phyloP scores from a whole-genome alignment of 2,797 vertebrate species.

The Gambusia yucatana region DNA sequence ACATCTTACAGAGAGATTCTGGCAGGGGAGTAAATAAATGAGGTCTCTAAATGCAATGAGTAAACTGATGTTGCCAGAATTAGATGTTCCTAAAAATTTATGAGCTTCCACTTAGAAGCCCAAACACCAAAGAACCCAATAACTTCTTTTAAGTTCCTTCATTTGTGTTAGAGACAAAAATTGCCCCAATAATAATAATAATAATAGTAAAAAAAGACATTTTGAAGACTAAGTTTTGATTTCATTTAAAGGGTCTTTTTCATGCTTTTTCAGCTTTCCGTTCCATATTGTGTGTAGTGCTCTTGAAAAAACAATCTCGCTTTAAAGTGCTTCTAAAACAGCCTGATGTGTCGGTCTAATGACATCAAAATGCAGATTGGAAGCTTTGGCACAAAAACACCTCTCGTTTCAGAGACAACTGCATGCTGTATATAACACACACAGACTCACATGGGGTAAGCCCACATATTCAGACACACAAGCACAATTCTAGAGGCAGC shows the following conservation, averaged over 20 bases:
- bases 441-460: slow-evolving; percentile 29
- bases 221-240: slow-evolving; percentile 60
- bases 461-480: slow-evolving; percentile 53
- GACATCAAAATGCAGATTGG: slow-evolving; percentile 81
- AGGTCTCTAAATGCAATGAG: background rate
- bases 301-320: slow-evolving; percentile 76
- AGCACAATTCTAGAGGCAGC: slow-evolving; percentile 53
- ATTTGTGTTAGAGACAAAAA: slow-evolving; percentile 35
- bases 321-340: slow-evolving; percentile 71
- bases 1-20: background rate
- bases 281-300: slow-evolving; percentile 69
- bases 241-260: slow-evolving; percentile 53
- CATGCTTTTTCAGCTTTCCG: slow-evolving; percentile 62
- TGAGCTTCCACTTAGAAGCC: background rate
- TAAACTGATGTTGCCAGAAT: background rate
- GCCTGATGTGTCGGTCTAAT: slow-evolving; percentile 75
- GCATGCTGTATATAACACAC: slow-evolving; percentile 44
- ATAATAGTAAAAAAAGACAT: slow-evolving; percentile 37
- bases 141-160: slow-evolving; percentile 48
- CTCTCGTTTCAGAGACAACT: slow-evolving; percentile 69
- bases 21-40: background rate
- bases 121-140: slow-evolving; percentile 13
- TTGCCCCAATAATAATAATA: slow-evolving; percentile 11
- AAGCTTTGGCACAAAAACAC: slow-evolving; percentile 75
- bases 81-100: background rate